Percentiles rank a stretch among this genome's conserved stretches.
These are phyloP conservation scores for Lasioglossum oenotherae DNA, from an alignment of 2,888 invertebrate species.

Conservation along the genomic window DNA sequence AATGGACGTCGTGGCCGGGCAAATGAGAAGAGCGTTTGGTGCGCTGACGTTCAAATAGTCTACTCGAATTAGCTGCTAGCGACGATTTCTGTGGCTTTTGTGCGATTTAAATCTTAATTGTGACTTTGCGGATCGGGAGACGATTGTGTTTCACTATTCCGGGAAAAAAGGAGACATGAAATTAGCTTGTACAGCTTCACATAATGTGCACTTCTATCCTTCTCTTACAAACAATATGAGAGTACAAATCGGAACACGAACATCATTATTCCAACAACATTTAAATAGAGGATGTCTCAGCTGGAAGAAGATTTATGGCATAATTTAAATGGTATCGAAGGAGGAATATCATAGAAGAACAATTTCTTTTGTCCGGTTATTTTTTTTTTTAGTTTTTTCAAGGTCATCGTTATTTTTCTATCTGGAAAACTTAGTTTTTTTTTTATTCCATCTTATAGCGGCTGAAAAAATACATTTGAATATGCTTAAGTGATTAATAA, in stretches of 20 bases:
- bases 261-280: not conserved
- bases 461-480: too few relatives aligned
- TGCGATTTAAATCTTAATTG: conserved; percentile 2
- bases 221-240: not conserved
- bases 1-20: conserved; percentile 7
- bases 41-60: conserved; percentile 1
- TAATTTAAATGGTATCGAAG: too few relatives aligned
- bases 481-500: too few relatives aligned
- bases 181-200: not conserved
- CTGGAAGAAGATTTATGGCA: too few relatives aligned
- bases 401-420: too few relatives aligned
- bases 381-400: too few relatives aligned
- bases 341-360: too few relatives aligned
- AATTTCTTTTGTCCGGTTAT: too few relatives aligned
- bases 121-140: not conserved
- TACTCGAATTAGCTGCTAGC: not conserved
- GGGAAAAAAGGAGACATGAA: not conserved
- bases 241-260: not conserved
- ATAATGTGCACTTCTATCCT: not conserved
- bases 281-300: too few relatives aligned
- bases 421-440: too few relatives aligned
- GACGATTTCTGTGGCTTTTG: not conserved
- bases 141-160: not conserved
- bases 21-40: not conserved
- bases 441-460: too few relatives aligned